Percentiles rank a stretch among this genome's conserved stretches.
These are phyloP conservation scores for Drosophila elegans DNA, from an alignment of 1,140 invertebrate species.

Conservation along the genomic window DNA sequence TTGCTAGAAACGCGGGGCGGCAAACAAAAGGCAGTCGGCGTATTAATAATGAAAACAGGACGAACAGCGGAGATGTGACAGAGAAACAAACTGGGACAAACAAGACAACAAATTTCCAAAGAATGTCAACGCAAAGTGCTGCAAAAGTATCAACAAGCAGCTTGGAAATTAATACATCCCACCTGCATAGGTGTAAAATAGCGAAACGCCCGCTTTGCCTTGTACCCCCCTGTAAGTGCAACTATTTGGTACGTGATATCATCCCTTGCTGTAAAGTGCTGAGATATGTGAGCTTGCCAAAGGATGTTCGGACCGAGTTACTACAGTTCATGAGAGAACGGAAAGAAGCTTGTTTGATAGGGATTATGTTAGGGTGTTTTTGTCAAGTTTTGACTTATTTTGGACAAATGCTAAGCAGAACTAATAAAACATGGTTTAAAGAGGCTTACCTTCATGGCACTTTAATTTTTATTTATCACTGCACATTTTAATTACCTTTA, in stretches of 20 bases:
- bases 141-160: slow-evolving; percentile 51
- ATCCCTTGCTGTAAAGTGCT: slow-evolving; percentile 40
- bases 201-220: neutral
- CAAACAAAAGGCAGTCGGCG: slow-evolving; percentile 53
- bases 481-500: too few relatives aligned
- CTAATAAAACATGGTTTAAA: too few relatives aligned
- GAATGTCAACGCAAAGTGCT: slow-evolving; percentile 30
- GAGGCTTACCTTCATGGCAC: too few relatives aligned
- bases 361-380: neutral
- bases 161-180: slow-evolving; percentile 66
- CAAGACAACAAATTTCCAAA: slow-evolving; percentile 41
- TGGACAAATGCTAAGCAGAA: too few relatives aligned
- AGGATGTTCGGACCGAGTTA: slow-evolving; percentile 10
- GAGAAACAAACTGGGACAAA: slow-evolving; percentile 31
- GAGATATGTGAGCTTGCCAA: neutral
- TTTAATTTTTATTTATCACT: too few relatives aligned
- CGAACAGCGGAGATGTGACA: slow-evolving; percentile 11
- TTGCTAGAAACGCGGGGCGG: slow-evolving; percentile 20
- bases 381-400: too few relatives aligned
- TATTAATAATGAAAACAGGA: slow-evolving; percentile 74
- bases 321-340: neutral
- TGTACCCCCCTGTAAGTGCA: slow-evolving; percentile 25
- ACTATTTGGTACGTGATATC: slow-evolving; percentile 46
- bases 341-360: neutral
- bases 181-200: slow-evolving; percentile 29